A percentile compares a stretch with the other conserved stretches of the same genome.
Evolutionary conservation across 2,888 invertebrate species (phyloP).

Genomic region (Limulus polyphemus): DNA sequence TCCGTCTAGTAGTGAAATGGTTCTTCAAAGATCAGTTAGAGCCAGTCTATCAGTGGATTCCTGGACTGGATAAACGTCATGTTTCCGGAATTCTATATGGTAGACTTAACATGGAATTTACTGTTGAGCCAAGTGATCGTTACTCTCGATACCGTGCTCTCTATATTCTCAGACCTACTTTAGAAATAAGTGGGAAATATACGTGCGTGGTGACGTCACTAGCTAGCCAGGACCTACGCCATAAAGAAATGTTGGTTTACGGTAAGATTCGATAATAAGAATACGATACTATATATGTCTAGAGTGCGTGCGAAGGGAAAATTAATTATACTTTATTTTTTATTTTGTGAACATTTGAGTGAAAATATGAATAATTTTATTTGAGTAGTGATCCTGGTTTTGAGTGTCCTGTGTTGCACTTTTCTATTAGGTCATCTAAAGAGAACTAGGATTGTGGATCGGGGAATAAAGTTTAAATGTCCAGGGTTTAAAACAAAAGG

Average conservation of each 20-base stretch:
- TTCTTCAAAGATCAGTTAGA: conserved; percentile 22
- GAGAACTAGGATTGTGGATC: too few species aligned
- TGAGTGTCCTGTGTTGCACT: too few species aligned
- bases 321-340: too few species aligned
- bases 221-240: conserved; percentile 13
- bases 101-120: conserved; percentile 6
- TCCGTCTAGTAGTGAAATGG: conserved; percentile 21
- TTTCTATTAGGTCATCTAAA: too few species aligned
- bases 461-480: too few species aligned
- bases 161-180: conserved; percentile 15
- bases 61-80: conserved; percentile 14
- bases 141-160: conserved; percentile 14
- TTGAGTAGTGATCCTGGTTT: too few species aligned
- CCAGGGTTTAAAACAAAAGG: too few species aligned
- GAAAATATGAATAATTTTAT: too few species aligned
- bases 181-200: conserved; percentile 21
- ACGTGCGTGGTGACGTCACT: conserved; percentile 20
- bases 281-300: background rate
- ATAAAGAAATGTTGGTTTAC: conserved; percentile 20
- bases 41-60: conserved; percentile 24
- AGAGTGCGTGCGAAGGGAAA: too few species aligned
- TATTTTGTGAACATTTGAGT: too few species aligned
- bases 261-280: conserved; percentile 11
- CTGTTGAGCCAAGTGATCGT: conserved; percentile 7
- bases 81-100: conserved; percentile 14